phyloP scores from a whole-genome alignment of 2,888 invertebrate species.

The Phanerotoma sp. region DNA sequence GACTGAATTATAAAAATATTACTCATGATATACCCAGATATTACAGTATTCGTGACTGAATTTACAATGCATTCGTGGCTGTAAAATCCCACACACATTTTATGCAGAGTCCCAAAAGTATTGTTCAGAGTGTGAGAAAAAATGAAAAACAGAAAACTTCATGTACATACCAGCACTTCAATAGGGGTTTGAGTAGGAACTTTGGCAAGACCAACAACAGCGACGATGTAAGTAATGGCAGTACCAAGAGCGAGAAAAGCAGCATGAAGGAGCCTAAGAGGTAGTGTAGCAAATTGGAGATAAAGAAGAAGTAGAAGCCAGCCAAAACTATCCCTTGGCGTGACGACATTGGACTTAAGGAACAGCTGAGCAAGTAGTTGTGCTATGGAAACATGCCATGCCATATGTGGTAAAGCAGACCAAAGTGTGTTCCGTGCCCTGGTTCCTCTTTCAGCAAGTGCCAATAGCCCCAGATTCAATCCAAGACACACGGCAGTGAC shows the following conservation, averaged over 20 bases:
- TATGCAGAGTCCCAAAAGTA: too few species aligned
- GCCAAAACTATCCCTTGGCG: conserved; percentile 68
- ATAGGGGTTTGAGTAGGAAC: conserved; percentile 55
- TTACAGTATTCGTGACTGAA: too few species aligned
- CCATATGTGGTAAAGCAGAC: conserved; percentile 65
- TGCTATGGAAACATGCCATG: conserved; percentile 66
- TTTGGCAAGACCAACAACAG: conserved; percentile 63
- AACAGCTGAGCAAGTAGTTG: conserved; percentile 67
- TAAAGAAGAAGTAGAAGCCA: conserved; percentile 75
- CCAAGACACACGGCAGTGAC: conserved; percentile 51
- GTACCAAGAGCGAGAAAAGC: conserved; percentile 65
- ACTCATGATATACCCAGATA: too few species aligned
- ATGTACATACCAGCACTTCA: conserved; percentile 49
- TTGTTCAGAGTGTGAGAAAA: too few species aligned
- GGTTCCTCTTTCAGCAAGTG: conserved; percentile 49
- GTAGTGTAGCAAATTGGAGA: conserved; percentile 72
- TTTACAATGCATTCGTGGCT: too few species aligned
- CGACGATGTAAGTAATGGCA: conserved; percentile 64
- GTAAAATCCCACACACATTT: too few species aligned
- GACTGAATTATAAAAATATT: too few species aligned
- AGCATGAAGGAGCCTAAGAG: conserved; percentile 67
- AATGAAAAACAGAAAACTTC: not conserved
- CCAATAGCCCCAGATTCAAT: conserved; percentile 51
- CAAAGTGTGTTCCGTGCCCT: conserved; percentile 57
- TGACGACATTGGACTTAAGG: conserved; percentile 63